Percentiles rank a stretch among this genome's conserved stretches.
These are phyloP conservation scores for Salticus scenicus DNA, from an alignment of 2,888 invertebrate genomes.

Conservation along the genomic window DNA sequence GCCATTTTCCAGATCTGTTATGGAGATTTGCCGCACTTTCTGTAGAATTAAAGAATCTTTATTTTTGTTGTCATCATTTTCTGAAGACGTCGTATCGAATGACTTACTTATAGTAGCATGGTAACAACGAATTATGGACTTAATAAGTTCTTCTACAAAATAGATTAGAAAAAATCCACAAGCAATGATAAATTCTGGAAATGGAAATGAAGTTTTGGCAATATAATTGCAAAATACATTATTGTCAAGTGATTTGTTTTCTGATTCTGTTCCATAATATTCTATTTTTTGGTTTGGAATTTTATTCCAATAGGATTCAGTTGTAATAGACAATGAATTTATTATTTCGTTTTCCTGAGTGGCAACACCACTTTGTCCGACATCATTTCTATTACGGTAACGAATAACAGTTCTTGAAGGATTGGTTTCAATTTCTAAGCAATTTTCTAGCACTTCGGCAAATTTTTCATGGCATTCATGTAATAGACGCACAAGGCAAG, in stretches of 20 bases:
- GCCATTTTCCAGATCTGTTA: background rate
- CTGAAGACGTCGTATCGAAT: no score
- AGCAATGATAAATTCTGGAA: conserved; percentile 24
- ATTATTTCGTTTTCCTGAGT: background rate
- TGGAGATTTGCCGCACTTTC: background rate
- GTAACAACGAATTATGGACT: background rate
- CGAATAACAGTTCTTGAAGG: background rate
- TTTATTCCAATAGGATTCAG: background rate
- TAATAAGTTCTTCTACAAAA: conserved; percentile 19
- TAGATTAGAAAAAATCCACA: conserved; percentile 33
- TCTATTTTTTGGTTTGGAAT: background rate
- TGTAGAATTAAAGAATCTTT: no score
- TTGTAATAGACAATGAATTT: background rate
- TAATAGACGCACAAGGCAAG: conserved; percentile 86
- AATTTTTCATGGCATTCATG: conserved; percentile 86
- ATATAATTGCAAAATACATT: background rate
- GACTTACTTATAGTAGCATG: background rate
- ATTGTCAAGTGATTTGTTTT: background rate
- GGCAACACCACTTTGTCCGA: background rate
- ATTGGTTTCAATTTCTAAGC: background rate
- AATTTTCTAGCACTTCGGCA: conserved; percentile 72
- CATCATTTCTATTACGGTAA: background rate
- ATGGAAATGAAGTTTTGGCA: background rate
- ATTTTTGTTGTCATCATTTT: no score
- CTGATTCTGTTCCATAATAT: background rate